Evolutionary conservation across 1,140 invertebrate genomes (phyloP).

Genomic region (Aphelenchoides avenae): DNA sequence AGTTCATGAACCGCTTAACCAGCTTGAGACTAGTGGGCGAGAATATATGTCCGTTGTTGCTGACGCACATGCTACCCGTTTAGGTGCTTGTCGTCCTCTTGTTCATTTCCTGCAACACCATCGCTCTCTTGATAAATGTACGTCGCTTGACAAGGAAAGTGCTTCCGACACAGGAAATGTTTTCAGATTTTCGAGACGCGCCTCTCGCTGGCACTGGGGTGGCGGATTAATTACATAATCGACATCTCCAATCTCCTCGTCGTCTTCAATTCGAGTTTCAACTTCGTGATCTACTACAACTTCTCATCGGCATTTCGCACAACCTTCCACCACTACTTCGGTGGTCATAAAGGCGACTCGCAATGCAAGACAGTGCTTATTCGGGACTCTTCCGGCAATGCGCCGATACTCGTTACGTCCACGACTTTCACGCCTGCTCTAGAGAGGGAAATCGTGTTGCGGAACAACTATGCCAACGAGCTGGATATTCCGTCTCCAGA

Average conservation of each 20-base stretch:
- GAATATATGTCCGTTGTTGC: background rate
- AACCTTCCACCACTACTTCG: constrained; percentile 37
- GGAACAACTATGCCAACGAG: no score
- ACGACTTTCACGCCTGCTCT: background rate
- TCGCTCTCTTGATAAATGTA: constrained; percentile 54
- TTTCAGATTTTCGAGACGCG: constrained; percentile 48
- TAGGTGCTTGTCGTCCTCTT: constrained; percentile 57
- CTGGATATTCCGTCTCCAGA: no score
- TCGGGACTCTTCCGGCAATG: no score
- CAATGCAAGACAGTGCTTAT: no score
- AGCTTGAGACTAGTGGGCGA: background rate
- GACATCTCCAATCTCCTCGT: constrained; percentile 55
- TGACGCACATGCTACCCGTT: constrained; percentile 10
- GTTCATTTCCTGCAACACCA: constrained; percentile 55
- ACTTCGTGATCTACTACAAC: constrained; percentile 47
- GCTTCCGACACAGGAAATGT: no score
- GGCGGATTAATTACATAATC: constrained; percentile 55
- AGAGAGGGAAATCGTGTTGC: no score
- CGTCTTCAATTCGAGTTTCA: constrained; percentile 57
- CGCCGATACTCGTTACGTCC: background rate
- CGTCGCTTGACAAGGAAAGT: no score
- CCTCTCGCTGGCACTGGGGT: constrained; percentile 36
- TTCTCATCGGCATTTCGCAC: constrained; percentile 39
- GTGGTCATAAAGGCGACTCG: no score
- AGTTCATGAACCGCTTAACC: constrained; percentile 1